Base-by-base conservation (phyloP, 23 tunicate species). In the Halocynthia aurantium region DNA sequence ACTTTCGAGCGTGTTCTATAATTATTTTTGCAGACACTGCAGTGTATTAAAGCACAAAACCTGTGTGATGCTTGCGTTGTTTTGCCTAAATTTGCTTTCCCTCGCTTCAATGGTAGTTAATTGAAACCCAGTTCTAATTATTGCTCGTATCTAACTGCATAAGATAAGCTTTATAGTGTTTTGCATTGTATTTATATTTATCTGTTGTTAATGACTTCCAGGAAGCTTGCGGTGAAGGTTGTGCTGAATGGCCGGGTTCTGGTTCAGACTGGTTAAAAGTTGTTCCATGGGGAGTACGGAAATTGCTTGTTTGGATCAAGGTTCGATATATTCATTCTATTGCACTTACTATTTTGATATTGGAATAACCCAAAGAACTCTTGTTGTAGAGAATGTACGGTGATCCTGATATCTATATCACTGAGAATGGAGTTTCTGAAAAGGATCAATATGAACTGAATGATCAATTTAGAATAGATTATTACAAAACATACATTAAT, bases 261-360 rank as follows among this genome's bases (percentile, higher is more conserved):
- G 99, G 89, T 8, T 96, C 99, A 57, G 65, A 20, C 53, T 96
- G 99, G 99, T 69, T 96, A 55, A 72, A 80, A 52, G 92, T 81
- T 62, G 96, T 89, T 31, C 99, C 99, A 22, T 96, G 99, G 99
- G 99, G 99, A 7, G 6, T 89, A 10, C 68, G 99, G 50, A 96
- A 96, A 75, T 53, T 96, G 51, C 57, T 96, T 77, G 76, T 53
- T 7, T 96, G 84, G 85, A 89, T 96, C 70, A 94, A 94, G 73
- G 72, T 62, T 15, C 17, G 64, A 17, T 60, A 1, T 0, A 60
- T 15, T 15, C 4, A 60, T 60, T n/a, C 4, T 15, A n/a, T 60
- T 60, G n/a, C 64, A 60, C 18, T 60, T 17, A 60, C 4, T 60
- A 15, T 60, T 60, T 60, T 60, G 50, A 72, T 72, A 12, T 51